Evolutionary conservation across 2,797 vertebrate species (phyloP), one percentile per base, ranked within the genome.

Genomic region (Rachycentron canadum): DNA sequence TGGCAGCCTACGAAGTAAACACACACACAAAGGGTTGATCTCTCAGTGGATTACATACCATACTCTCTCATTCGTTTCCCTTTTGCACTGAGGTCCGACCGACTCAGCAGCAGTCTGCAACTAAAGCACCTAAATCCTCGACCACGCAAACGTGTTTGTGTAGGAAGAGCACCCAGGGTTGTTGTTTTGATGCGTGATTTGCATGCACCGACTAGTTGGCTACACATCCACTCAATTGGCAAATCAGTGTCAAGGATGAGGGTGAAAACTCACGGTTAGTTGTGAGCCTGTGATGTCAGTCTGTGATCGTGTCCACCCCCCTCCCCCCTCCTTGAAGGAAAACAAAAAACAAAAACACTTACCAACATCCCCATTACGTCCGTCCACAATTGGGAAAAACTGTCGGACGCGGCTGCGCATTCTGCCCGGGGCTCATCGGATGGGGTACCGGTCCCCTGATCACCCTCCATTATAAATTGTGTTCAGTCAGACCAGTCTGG

Each of bases 301-400:
- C 77, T 59, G n/a, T 34, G 34, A 21, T 36, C 7, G 0, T 26
- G 43, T 30, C 82, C 72, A 85, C 81, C 62, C 69, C 26, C 69
- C 81, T 76, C 52, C 17, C 36, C n/a, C 3, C 23, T 77, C 73
- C 79, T 40, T 1, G 14, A 36, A 36, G n/a, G n/a, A 3, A 32
- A 32, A 36, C 4, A 40, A 40, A 40, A 40, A 10, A 12, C 36
- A 19, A 40, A 58, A 58, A 84, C n/a, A 96, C 98, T 98, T 91
- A 99, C 98, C 97, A 99, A 93, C 94, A 99, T 99, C 89, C 96
- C 97, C 98, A 99, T 99, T 77, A 99, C 96, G 85, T 99, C 98
- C 38, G 94, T 95, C 98, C 98, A 99, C 70, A 99, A 94, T 77
- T 95, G 95, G 79, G 97, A 96, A 83, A 98, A 98, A 56, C 95